phyloP scores from a whole-genome alignment of 1,140 invertebrate genomes.

The Ditylenchus dipsaci region DNA sequence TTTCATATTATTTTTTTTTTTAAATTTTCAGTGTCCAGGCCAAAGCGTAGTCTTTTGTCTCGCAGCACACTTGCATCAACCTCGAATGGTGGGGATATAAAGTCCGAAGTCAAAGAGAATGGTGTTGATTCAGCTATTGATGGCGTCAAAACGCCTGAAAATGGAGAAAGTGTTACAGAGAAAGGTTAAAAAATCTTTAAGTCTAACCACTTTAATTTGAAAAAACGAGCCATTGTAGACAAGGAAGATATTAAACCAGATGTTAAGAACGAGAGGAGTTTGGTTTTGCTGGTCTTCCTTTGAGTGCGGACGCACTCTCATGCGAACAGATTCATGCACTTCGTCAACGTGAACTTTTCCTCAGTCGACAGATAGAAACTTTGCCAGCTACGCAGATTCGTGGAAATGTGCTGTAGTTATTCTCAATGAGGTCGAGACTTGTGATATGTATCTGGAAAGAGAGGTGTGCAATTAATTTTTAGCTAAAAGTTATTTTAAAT shows the following conservation, averaged over 20 bases:
- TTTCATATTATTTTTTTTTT: conserved; percentile 5
- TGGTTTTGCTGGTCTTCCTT: conserved; percentile 47
- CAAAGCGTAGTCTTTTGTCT: conserved; percentile 28
- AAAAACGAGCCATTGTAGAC: not conserved
- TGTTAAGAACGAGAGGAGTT: conserved; percentile 8
- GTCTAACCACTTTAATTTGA: not conserved
- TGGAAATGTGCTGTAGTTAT: conserved; percentile 97
- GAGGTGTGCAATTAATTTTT: no score
- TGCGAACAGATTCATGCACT: conserved; percentile 83
- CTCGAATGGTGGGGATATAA: conserved; percentile 3
- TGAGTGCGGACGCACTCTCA: conserved; percentile 60
- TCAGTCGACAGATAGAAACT: conserved; percentile 94
- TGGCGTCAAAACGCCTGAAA: not conserved
- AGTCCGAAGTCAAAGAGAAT: conserved; percentile 15
- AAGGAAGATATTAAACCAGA: not conserved
- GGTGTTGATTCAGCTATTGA: not conserved
- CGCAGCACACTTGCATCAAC: conserved; percentile 2
- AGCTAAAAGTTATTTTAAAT: no score
- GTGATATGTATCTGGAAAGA: conserved; percentile 89
- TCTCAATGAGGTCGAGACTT: conserved; percentile 93
- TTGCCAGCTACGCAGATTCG: conserved; percentile 95
- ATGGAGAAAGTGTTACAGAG: not conserved
- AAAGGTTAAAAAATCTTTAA: no score
- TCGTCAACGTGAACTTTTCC: conserved; percentile 93
- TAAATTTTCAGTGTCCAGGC: conserved; percentile 30